Percentiles rank a stretch among this genome's conserved stretches.
Evolutionary conservation across 2,113 vertebrate species (phyloP).

Genomic region (Pithys albifrons): DNA sequence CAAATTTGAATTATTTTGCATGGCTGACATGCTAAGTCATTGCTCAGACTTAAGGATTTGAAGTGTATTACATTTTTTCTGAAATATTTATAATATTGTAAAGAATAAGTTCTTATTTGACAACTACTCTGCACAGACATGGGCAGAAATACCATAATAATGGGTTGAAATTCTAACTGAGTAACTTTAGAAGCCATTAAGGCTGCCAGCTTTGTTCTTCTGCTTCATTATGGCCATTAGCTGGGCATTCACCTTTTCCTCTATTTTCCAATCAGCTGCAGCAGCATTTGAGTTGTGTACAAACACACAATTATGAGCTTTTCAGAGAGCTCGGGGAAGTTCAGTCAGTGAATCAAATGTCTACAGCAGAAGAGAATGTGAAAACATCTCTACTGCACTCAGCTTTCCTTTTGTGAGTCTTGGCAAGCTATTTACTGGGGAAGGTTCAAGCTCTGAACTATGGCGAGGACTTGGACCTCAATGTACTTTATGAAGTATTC

Average conservation of each 20-base stretch:
- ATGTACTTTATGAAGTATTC: background rate
- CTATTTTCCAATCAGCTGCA: background rate
- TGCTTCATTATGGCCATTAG: accelerated
- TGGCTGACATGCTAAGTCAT: background rate
- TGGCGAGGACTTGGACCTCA: background rate
- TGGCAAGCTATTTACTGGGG: background rate
- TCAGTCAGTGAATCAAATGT: background rate
- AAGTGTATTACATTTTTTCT: background rate
- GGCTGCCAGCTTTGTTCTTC: background rate
- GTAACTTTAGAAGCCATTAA: background rate
- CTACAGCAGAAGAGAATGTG: background rate
- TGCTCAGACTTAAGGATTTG: background rate
- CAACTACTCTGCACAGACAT: background rate
- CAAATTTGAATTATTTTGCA: background rate
- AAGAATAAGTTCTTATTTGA: background rate
- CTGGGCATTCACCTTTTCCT: background rate
- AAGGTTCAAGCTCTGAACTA: background rate
- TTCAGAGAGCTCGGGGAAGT: background rate
- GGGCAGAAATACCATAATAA: background rate
- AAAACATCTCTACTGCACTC: background rate
- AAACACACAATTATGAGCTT: background rate
- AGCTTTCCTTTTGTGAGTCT: background rate
- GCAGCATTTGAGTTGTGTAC: background rate
- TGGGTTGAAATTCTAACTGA: background rate
- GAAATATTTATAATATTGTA: background rate